Evolutionary conservation across 2,797 vertebrate genomes (phyloP).

Genomic region (Argyrosomus regius): DNA sequence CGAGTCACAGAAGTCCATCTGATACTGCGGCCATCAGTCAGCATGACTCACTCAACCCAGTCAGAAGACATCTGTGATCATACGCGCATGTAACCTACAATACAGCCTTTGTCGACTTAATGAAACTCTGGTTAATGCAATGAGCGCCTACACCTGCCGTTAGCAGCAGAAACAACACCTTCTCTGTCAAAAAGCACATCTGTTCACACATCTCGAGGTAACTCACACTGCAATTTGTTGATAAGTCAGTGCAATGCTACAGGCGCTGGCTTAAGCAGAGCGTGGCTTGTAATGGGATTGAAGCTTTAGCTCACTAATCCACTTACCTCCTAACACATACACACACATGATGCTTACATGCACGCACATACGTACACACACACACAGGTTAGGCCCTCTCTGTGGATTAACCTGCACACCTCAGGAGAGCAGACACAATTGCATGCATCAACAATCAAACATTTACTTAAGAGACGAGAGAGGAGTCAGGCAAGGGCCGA

Average conservation of each 20-base stretch:
- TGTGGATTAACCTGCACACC: slow-evolving; percentile 74
- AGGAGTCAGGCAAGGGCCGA: neutral
- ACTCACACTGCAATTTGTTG: slow-evolving; percentile 27
- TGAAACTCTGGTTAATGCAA: slow-evolving; percentile 45
- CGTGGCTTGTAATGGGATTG: slow-evolving; percentile 78
- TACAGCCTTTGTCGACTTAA: slow-evolving; percentile 61
- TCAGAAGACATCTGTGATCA: slow-evolving; percentile 64
- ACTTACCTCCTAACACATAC: slow-evolving; percentile 72
- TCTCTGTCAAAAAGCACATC: slow-evolving; percentile 44
- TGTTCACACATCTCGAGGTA: slow-evolving; percentile 20
- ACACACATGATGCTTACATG: slow-evolving; percentile 22
- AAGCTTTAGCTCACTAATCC: slow-evolving; percentile 78
- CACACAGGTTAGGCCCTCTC: slow-evolving; percentile 29
- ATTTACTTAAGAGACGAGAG: slow-evolving; percentile 27
- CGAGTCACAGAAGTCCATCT: slow-evolving; percentile 66
- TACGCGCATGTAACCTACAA: slow-evolving; percentile 48
- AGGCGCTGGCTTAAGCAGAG: slow-evolving; percentile 52
- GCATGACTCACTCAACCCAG: slow-evolving; percentile 70
- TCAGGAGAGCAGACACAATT: slow-evolving; percentile 65
- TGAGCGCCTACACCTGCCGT: slow-evolving; percentile 51
- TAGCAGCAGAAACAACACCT: slow-evolving; percentile 36
- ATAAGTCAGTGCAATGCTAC: slow-evolving; percentile 48
- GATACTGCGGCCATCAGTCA: slow-evolving; percentile 71
- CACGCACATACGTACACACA: slow-evolving; percentile 34
- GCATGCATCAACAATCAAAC: slow-evolving; percentile 75